These are phyloP conservation scores for Elephas maximus DNA, from an alignment of 2,113 vertebrate species.

Conservation along the genomic window DNA sequence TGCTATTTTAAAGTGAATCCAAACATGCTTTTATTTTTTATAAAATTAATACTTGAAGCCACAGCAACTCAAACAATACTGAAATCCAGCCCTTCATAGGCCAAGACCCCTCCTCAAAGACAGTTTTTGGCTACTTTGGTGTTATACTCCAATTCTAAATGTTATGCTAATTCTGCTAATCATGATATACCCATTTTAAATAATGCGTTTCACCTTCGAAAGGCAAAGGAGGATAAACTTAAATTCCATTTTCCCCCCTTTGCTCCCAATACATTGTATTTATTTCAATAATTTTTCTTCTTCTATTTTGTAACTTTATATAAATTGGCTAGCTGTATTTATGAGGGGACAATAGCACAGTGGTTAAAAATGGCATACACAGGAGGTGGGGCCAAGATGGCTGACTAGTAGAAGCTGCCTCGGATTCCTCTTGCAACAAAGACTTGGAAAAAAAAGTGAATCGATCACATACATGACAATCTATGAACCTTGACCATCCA, in stretches of 20 bases:
- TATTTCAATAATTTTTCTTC: neutral
- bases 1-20: conserved; percentile 20
- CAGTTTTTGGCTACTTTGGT: neutral
- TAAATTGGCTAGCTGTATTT: neutral
- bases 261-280: neutral
- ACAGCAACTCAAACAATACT: neutral
- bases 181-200: neutral
- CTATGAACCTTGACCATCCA: no score
- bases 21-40: neutral
- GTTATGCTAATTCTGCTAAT: neutral
- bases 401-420: no score
- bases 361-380: no score
- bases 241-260: no score
- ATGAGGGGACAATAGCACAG: neutral
- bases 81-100: neutral
- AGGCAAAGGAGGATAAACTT: neutral
- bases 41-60: neutral
- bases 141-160: neutral
- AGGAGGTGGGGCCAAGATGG: no score
- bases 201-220: neutral
- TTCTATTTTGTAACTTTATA: neutral
- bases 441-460: no score
- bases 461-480: no score
- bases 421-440: no score
- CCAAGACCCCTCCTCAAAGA: neutral